Evolutionary conservation across 2,113 vertebrate genomes (phyloP).

Genomic region (Cathartes aura): DNA sequence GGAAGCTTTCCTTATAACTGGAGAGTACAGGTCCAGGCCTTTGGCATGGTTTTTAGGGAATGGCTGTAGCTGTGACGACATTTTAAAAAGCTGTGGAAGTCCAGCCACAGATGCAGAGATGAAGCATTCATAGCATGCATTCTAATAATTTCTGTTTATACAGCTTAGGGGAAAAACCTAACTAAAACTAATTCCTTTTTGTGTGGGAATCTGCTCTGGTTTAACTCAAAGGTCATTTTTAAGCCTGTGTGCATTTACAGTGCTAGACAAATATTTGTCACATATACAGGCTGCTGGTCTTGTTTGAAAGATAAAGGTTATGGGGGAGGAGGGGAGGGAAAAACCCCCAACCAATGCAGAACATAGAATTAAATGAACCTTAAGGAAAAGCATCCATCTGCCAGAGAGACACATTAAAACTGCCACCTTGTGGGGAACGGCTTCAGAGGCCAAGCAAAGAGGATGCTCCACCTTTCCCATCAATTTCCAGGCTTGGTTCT

Average conservation of each 20-base stretch:
- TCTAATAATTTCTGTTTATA: constrained; percentile 34
- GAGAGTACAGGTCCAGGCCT: not conserved
- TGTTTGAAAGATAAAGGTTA: constrained; percentile 47
- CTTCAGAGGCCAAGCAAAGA: not conserved
- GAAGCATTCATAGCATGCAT: constrained; percentile 23
- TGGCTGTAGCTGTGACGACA: not conserved
- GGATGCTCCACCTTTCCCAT: not conserved
- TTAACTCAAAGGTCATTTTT: constrained; percentile 25
- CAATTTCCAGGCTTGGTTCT: not conserved
- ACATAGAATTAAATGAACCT: not conserved
- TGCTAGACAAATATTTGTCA: constrained; percentile 42
- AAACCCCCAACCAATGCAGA: not conserved
- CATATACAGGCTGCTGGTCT: constrained; percentile 35
- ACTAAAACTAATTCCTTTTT: constrained; percentile 31
- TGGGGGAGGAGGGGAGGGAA: not conserved
- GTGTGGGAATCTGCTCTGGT: constrained; percentile 14
- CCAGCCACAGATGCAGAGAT: not conserved
- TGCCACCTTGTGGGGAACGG: constrained; percentile 66
- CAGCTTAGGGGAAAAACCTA: not conserved
- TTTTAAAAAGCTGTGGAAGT: not conserved
- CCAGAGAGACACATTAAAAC: not conserved
- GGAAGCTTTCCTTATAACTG: not conserved
- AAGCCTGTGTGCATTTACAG: not conserved
- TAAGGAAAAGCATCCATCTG: not conserved
- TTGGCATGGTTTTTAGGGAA: not conserved